phyloP scores from a whole-genome alignment of 2,797 vertebrate genomes.

The Enteromius anoplus region DNA sequence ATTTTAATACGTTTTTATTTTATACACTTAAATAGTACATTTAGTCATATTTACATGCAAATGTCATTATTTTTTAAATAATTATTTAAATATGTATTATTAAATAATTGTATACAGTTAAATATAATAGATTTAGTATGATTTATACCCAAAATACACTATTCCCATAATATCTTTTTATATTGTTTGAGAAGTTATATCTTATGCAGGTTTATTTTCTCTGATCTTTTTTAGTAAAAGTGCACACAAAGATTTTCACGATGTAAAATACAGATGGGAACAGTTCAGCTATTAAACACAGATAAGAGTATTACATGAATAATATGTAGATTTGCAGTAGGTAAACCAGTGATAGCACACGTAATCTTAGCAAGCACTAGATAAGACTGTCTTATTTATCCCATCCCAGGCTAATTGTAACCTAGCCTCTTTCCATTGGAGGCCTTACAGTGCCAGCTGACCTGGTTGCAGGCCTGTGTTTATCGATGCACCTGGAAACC shows the following conservation, averaged over 20 bases:
- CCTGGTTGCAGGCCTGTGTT: constrained; percentile 1
- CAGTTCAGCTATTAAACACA: not conserved
- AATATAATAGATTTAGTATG: not conserved
- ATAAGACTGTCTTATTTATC: not conserved
- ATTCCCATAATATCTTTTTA: not conserved
- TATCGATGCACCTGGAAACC: constrained; percentile 52
- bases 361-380: not conserved
- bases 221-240: not conserved
- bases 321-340: constrained; percentile 4
- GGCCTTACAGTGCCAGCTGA: constrained; percentile 19
- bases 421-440: constrained; percentile 7
- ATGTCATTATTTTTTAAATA: not conserved
- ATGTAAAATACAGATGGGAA: not conserved
- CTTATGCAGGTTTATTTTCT: not conserved
- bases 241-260: not conserved
- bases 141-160: not conserved
- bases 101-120: not conserved
- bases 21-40: not conserved
- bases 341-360: not conserved
- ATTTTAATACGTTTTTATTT: not conserved
- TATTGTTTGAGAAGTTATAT: not conserved
- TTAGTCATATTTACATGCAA: not conserved
- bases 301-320: constrained; percentile 9
- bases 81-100: not conserved
- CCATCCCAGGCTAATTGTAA: constrained; percentile 17